Evolutionary conservation across 1,140 invertebrate species (phyloP).

Genomic region (Halesus radiatus): DNA sequence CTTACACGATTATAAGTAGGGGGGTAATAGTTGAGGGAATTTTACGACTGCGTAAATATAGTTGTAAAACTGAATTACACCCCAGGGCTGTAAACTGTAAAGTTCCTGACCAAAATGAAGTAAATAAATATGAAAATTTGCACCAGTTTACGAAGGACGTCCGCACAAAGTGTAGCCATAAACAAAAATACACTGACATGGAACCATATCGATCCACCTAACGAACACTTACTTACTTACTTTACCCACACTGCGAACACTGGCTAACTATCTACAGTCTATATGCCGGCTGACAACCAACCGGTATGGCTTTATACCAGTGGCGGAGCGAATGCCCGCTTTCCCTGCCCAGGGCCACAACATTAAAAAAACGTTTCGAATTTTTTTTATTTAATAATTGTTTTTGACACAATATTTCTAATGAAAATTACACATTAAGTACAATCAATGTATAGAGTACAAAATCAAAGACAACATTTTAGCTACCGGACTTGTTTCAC

Average conservation of each 20-base stretch:
- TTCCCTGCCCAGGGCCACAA: no score
- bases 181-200: slow-evolving; percentile 27
- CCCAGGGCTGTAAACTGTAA: not conserved
- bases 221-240: not conserved
- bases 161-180: not conserved
- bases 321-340: no score
- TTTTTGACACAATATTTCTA: no score
- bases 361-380: no score
- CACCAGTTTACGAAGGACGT: slow-evolving; percentile 9
- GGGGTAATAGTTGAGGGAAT: slow-evolving; percentile 14
- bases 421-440: no score
- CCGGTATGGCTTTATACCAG: slow-evolving; percentile 19
- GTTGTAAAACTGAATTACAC: slow-evolving; percentile 26
- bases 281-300: not conserved
- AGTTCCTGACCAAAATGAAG: not conserved
- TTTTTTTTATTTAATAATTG: no score
- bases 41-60: slow-evolving; percentile 12
- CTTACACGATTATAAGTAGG: no score
- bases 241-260: not conserved
- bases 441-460: no score
- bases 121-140: not conserved
- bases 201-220: slow-evolving; percentile 8
- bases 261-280: no score
- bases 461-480: no score
- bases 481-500: no score